These are phyloP conservation scores for Catocala sponsa DNA, from an alignment of 2,888 invertebrate genomes.

Conservation along the genomic window DNA sequence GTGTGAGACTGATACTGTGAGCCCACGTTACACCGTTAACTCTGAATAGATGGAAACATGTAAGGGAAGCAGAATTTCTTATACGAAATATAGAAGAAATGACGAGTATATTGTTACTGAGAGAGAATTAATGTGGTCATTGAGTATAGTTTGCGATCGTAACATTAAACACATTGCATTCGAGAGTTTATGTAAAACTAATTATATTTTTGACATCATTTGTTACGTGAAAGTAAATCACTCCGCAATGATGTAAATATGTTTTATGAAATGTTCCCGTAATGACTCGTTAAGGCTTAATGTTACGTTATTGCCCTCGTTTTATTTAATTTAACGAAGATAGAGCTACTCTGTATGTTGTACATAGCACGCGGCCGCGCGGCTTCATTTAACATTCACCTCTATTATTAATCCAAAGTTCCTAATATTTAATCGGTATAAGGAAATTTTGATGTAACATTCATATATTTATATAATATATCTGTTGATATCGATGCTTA, in stretches of 20 bases:
- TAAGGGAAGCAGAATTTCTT: constrained; percentile 35
- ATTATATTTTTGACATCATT: background rate
- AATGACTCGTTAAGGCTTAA: background rate
- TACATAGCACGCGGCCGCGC: constrained; percentile 55
- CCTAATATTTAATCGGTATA: constrained; percentile 23
- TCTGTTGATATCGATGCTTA: constrained; percentile 11
- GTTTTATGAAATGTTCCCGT: no score
- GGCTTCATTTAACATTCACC: constrained; percentile 24
- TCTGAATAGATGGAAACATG: constrained; percentile 16
- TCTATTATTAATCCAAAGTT: constrained; percentile 20
- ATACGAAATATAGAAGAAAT: constrained; percentile 42
- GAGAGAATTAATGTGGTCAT: constrained; percentile 43
- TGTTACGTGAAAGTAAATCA: no score
- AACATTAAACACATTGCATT: constrained; percentile 12
- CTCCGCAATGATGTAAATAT: no score
- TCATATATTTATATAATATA: constrained; percentile 1
- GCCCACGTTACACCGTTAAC: constrained; percentile 40
- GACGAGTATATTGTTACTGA: constrained; percentile 47
- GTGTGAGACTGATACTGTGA: constrained; percentile 65
- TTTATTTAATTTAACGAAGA: constrained; percentile 34
- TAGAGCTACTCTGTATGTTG: constrained; percentile 60
- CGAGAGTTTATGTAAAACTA: background rate
- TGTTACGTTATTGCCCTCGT: constrained; percentile 22
- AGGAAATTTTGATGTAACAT: background rate
- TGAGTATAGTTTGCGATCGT: constrained; percentile 24